Percentiles rank a stretch among this genome's conserved stretches.
These are phyloP conservation scores for Xiphias gladius DNA, from an alignment of 2,113 vertebrate species.

Conservation along the genomic window DNA sequence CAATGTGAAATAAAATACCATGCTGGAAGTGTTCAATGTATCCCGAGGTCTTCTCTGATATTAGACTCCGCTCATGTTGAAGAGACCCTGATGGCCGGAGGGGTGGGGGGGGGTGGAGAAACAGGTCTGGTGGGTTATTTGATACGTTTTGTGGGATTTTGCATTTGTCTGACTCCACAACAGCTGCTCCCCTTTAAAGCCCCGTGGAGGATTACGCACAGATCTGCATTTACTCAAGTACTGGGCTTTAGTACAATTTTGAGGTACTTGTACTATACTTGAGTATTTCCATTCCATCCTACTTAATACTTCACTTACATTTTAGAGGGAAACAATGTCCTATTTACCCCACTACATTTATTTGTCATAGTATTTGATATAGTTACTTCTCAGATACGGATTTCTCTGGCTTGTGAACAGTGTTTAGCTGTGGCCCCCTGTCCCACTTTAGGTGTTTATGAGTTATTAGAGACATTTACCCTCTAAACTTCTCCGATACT, in stretches of 20 bases:
- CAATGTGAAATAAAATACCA: conserved; percentile 78
- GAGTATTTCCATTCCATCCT: background rate
- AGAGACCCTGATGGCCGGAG: background rate
- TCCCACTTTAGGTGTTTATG: too few species aligned
- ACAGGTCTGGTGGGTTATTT: conserved; percentile 57
- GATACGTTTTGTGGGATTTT: conserved; percentile 53
- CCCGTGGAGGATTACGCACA: background rate
- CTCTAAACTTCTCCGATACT: too few species aligned
- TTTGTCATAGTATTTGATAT: too few species aligned
- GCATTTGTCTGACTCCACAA: conserved; percentile 66
- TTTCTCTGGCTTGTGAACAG: too few species aligned
- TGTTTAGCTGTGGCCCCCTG: too few species aligned
- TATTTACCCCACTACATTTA: too few species aligned
- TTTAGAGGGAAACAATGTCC: too few species aligned
- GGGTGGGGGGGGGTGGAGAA: background rate
- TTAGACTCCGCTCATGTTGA: conserved; percentile 36
- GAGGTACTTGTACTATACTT: background rate
- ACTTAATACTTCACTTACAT: background rate
- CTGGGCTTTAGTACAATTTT: background rate
- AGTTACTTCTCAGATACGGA: too few species aligned
- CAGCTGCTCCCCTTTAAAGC: conserved; percentile 40
- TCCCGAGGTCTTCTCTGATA: conserved; percentile 33
- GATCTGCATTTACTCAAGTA: background rate
- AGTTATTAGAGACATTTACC: too few species aligned
- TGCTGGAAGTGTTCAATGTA: conserved; percentile 57